Base-by-base conservation (phyloP, 2,888 invertebrate species). In the Chorisops tibialis region DNA sequence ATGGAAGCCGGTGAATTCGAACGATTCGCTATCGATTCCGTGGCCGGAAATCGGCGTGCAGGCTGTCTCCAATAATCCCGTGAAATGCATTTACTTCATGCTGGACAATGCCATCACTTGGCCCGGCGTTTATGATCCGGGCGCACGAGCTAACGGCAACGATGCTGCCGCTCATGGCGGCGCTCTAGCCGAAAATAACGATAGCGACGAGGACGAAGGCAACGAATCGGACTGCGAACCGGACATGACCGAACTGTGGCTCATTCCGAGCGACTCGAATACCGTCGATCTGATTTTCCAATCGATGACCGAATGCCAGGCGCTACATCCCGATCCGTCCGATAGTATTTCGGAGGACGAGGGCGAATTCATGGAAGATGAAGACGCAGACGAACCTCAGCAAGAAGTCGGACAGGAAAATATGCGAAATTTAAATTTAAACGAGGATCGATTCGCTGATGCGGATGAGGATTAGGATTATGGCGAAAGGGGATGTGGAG, bases 241-340 rank as follows among this genome's bases (percentile, higher is more conserved):
- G 43, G 83, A 82, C 58, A 81, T 86, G 61, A 87, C 87, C 12
- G 89, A 91, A 75, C 80, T 91, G 70, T 81, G 88, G 76, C 83
- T 91, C 69, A 82, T 87, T 18, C 91, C 91, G 1, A 81, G 82
- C 54, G 84, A 89, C 73, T 77, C 79, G 54, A 80, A 80, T 62
- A 79, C 80, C 59, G 81, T 92, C 67, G 83, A 85, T 64, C 77
- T 80, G 11, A 86, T 92, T 81, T 93, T 87, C 74, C 81, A 85
- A 71, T 85, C 89, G 6, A 85, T 93, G 82, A 85, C 83, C 66
- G 82, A 86, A 45, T 91, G 92, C 71, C 91, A 92, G 77, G 83
- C 85, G 14, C 79, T 92, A 63, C 89, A 93, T 80, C 92, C 91
- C 3, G 91, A 91, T 75, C 87, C 88, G 11, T 81, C 82, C 45